These are phyloP conservation scores for Agrotis segetum DNA, from an alignment of 2,888 invertebrate genomes.

Conservation along the genomic window DNA sequence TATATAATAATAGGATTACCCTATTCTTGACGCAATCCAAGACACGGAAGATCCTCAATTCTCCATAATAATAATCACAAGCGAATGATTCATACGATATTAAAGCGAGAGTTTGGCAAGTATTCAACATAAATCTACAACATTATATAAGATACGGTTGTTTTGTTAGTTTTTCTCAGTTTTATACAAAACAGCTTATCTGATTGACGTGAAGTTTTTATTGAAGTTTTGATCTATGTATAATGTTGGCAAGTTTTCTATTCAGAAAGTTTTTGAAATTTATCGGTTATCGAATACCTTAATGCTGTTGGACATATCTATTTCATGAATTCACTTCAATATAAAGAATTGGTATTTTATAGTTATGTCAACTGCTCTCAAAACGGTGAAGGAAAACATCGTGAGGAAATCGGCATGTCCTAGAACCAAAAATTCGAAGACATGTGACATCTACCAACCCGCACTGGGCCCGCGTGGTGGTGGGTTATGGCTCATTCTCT, in stretches of 20 bases:
- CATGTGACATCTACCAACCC: too few relatives aligned
- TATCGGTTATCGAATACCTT: neutral
- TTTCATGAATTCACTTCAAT: neutral
- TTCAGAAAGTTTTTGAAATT: slow-evolving; percentile 2
- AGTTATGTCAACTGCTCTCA: too few relatives aligned
- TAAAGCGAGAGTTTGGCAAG: slow-evolving; percentile 52
- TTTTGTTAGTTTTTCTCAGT: slow-evolving; percentile 33
- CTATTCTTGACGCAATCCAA: slow-evolving; percentile 32
- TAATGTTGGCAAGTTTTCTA: neutral
- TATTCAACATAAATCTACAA: slow-evolving; percentile 46
- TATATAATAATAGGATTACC: slow-evolving; percentile 26
- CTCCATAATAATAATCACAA: slow-evolving; percentile 44
- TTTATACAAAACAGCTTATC: slow-evolving; percentile 46
- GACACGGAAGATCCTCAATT: slow-evolving; percentile 27
- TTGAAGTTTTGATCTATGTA: slow-evolving; percentile 29
- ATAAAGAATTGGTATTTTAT: neutral
- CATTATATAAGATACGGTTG: slow-evolving; percentile 25
- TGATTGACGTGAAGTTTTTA: slow-evolving; percentile 49
- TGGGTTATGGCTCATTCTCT: too few relatives aligned
- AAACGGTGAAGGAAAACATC: too few relatives aligned
- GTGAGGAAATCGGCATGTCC: too few relatives aligned
- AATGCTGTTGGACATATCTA: neutral
- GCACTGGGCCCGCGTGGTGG: too few relatives aligned
- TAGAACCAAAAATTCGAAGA: too few relatives aligned
- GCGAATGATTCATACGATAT: slow-evolving; percentile 50